A percentile compares a stretch with the other conserved stretches of the same genome.
Evolutionary conservation across 2,888 invertebrate species (phyloP).

Genomic region (Adineta ricciae): DNA sequence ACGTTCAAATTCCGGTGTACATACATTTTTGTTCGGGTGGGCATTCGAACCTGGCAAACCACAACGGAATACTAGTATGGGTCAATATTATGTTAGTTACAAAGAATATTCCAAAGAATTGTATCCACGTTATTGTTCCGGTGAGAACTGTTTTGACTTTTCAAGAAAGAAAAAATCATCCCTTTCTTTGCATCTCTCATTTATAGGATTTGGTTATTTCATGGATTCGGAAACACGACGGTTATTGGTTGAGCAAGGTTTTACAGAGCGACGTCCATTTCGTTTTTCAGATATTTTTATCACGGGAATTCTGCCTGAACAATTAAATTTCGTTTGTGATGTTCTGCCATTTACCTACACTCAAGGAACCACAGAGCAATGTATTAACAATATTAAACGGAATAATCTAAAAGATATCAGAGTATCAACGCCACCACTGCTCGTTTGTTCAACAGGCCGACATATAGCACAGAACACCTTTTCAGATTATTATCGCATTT

Average conservation of each 20-base stretch:
- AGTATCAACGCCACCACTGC: not conserved
- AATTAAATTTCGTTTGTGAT: not conserved
- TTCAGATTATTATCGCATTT: slow-evolving; percentile 16
- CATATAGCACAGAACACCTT: not conserved
- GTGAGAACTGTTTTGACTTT: not conserved
- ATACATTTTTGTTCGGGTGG: slow-evolving; percentile 13
- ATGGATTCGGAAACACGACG: not conserved
- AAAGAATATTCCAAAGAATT: not conserved
- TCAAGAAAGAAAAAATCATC: not conserved
- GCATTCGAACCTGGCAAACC: not conserved
- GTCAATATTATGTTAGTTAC: not conserved
- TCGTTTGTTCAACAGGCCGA: slow-evolving; percentile 7
- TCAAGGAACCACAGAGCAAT: not conserved
- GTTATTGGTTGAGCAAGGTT: not conserved
- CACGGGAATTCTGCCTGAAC: not conserved
- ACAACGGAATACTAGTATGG: not conserved
- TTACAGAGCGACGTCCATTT: not conserved
- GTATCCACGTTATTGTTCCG: slow-evolving; percentile 11
- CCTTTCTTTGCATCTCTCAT: too few relatives aligned
- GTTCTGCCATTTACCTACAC: not conserved
- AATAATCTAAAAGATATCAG: not conserved
- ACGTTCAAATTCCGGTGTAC: not conserved
- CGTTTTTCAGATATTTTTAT: slow-evolving; percentile 4
- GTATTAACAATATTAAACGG: not conserved
- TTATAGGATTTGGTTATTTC: not conserved